Percentiles rank a stretch among this genome's conserved stretches.
Conservation (phyloP, 1,140 invertebrate genomes). For the Protaetia brevitarsis region DNA sequence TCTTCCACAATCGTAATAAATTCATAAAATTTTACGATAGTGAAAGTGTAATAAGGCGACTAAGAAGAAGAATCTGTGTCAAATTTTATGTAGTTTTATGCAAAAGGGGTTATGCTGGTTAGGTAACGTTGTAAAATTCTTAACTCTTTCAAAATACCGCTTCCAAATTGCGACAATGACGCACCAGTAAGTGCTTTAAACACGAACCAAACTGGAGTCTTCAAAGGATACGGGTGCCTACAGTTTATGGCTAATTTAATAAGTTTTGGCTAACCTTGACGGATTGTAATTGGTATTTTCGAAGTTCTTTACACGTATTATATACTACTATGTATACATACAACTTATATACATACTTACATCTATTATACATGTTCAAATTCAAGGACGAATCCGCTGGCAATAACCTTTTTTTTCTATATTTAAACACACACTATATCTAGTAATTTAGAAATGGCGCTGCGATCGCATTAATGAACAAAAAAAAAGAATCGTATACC, state of each 20-base stretch:
- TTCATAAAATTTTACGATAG: conserved; percentile 9
- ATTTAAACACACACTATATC: not conserved
- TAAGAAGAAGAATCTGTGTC: not conserved
- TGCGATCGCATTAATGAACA: too few species aligned
- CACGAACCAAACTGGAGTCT: too few species aligned
- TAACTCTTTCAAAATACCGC: not conserved
- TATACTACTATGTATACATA: too few species aligned
- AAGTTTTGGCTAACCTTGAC: conserved; percentile 25
- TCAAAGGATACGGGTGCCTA: too few species aligned
- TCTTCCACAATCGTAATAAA: not conserved
- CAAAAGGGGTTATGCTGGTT: conserved; percentile 6
- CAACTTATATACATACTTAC: not conserved
- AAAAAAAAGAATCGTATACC: not conserved
- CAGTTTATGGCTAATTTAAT: conserved; percentile 17
- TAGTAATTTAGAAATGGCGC: not conserved
- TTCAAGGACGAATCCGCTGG: conserved; percentile 19
- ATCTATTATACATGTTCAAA: too few species aligned
- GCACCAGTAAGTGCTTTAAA: too few species aligned
- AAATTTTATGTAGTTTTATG: conserved; percentile 8
- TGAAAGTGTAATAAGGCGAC: not conserved
- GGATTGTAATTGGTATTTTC: conserved; percentile 3
- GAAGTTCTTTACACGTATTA: not conserved
- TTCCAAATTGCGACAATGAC: too few species aligned
- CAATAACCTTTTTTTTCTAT: conserved; percentile 23
- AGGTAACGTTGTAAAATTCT: conserved; percentile 7